Evolutionary conservation across 2,113 vertebrate genomes (phyloP), one percentile per base, ranked within the genome.

Genomic region (Ifrita kowaldi): DNA sequence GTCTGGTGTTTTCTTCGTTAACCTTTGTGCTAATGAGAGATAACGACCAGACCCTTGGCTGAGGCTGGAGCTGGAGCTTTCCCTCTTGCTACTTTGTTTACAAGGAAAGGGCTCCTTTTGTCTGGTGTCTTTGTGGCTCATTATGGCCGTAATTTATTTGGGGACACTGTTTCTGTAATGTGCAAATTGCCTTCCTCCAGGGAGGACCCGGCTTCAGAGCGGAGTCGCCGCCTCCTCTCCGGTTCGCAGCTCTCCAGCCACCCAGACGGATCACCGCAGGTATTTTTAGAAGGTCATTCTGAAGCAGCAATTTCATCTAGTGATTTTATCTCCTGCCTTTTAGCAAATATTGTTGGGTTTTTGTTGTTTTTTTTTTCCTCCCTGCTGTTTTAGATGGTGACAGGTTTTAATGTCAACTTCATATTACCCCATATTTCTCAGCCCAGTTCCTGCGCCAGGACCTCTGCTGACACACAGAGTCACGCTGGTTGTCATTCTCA

Each of bases 321-420:
- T 19, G 84, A 94, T 97, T 95, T 96, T 96, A 95, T 91, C 95
- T 89, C 93, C 87, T 80, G 79, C 87, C 91, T 93, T 95, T 97
- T 96, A 97, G 93, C 82, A 90, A 96, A 93, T 78, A 84, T 84
- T 93, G 86, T 91, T 93, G 69, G 44, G 26, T 16, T 30, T 14
- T 42, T 42, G 10, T 12, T 26, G 26, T 62, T 33, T 55, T 75
- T 91, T 83, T 52, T 44, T 14, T 3, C 8, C 42, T 67, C 60
- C 89, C 76, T 11, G 76, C 87, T 88, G 82, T 90, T 97, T 94
- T 80, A 83, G 81, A 94, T 26, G 91, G 93, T 86, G 89, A 95
- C 94, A 94, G 75, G 76, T 93, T 95, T 97, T 97, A 97, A 97
- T 93, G 95, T 91, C 93, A 93, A 87, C 89, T 86, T 81, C 89